Percentiles rank a stretch among this genome's conserved stretches.
Evolutionary conservation across 2,113 vertebrate genomes (phyloP).

Genomic region (Aramus guarauna): DNA sequence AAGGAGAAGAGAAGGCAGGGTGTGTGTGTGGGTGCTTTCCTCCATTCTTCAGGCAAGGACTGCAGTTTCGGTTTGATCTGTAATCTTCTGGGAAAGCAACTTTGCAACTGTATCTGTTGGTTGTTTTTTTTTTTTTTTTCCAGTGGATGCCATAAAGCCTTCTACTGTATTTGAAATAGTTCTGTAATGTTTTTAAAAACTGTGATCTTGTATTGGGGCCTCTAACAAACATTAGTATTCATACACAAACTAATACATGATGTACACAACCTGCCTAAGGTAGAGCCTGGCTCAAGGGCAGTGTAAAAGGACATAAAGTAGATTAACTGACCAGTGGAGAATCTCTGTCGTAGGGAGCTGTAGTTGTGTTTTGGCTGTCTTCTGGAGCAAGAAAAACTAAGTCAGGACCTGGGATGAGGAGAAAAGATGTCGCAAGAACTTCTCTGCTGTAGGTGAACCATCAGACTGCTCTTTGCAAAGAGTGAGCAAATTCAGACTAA

Average conservation of each 20-base stretch:
- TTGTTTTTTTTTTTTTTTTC: not conserved
- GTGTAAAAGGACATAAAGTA: not conserved
- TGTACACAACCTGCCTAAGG: not conserved
- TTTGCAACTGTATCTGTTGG: not conserved
- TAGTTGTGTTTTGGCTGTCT: not conserved
- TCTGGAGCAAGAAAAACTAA: not conserved
- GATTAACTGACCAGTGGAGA: not conserved
- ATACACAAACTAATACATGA: not conserved
- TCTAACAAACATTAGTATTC: not conserved
- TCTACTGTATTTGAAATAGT: not conserved
- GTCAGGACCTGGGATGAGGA: not conserved
- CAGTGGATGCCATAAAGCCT: not conserved
- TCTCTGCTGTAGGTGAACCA: not conserved
- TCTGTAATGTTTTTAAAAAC: rapidly evolving
- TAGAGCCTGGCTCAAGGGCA: not conserved
- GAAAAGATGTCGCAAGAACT: not conserved
- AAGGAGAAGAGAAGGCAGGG: not conserved
- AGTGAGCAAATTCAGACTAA: not conserved
- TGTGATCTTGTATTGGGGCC: not conserved
- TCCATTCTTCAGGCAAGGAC: not conserved
- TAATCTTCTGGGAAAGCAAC: not conserved
- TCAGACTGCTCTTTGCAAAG: not conserved
- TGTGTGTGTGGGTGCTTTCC: not conserved
- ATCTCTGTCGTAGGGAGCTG: not conserved
- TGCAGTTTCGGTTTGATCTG: not conserved